Base-by-base conservation (phyloP, 1,140 invertebrate genomes). In the Drosophila murphyi region DNA sequence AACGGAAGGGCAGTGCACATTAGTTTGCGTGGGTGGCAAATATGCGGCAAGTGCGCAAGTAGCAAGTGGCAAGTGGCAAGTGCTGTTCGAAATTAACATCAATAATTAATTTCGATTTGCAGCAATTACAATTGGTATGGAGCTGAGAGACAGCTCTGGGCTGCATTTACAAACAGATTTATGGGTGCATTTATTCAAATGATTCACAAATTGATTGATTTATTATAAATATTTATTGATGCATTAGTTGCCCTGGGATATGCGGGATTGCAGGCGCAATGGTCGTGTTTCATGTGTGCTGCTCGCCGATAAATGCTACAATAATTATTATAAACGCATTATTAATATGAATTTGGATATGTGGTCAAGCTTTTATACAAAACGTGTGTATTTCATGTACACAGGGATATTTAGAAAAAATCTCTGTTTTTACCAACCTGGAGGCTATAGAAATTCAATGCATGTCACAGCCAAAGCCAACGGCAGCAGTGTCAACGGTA, bases 91-190 rank as follows among this genome's bases (percentile, higher is more conserved):
- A 82, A 89, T 88, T 85, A 90, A 86, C 86, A 86, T 89, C 56
- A 85, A 90, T 89, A 85, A 90, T 85, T 90, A 86, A 90, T 89
- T 86, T 81, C 74, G 81, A 86, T 88, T 88, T 88, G 71, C 71
- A 41, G 85, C 81, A 76, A 88, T 90, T 85, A 83, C 63, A 34
- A 65, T 67, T 80, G 41, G 29, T 56, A n/a, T 47, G 29, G 31
- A 37, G n/a, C 31, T n/a, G 3, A 62, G 34, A 39, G 20, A 20
- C 5, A 6, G 41, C 5, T 35, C 51, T 35, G 56, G 6, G 32
- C 43, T 63, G 56, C 56, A 76, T 55, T 76, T 51, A n/a, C 43
- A 57, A 67, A n/a, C 54, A 63, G 60, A 69, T 78, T 65, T 56
- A 62, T 72, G 63, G 63, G 48, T 39, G 56, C 74, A 72, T 74